Evolutionary conservation across 2,797 vertebrate species (phyloP), one percentile per base, ranked within the genome.

Genomic region (Gymnoscopelus microlampas): DNA sequence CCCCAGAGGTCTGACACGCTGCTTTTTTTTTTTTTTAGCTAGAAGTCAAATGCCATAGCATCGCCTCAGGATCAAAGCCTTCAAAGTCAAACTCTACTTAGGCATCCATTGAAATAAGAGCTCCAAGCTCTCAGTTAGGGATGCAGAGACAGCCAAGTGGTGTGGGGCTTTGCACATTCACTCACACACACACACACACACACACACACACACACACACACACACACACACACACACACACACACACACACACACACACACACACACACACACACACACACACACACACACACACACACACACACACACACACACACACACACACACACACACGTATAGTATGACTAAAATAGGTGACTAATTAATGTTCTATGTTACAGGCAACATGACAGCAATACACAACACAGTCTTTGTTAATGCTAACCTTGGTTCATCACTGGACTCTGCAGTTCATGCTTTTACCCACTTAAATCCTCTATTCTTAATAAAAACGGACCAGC

Each of bases 81-180:
- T 93, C 92, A 94, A 93, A 94, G 93, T 94, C 89, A 89, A 93
- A 88, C 91, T 93, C 88, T 91, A 92, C 90, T 93, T 94, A 92
- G 91, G 89, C 90, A 83, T 86, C 91, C 86, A 91, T 93, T 93
- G 93, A 94, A 94, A 94, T 92, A 82, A 90, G 92, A 94, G 89
- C 92, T 90, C 80, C 80, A 63, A 90, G 89, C 88, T 86, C 88
- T 86, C 70, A 75, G 86, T 67, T 87, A 88, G 91, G 90, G 90
- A 91, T 86, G 79, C 68, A 85, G 77, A 87, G 85, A 72, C 80
- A 85, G 82, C 86, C 79, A 58, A 74, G 81, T 44, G 39, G 39
- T 44, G 39, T 44, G 39, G 39, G 39, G 39, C 39, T 44, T 44
- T 44, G 39, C 39, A 44, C 39, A 44, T 44, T 44, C 39, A 44